Conservation (phyloP, 2,888 invertebrate genomes). For the Melanotus villosus region DNA sequence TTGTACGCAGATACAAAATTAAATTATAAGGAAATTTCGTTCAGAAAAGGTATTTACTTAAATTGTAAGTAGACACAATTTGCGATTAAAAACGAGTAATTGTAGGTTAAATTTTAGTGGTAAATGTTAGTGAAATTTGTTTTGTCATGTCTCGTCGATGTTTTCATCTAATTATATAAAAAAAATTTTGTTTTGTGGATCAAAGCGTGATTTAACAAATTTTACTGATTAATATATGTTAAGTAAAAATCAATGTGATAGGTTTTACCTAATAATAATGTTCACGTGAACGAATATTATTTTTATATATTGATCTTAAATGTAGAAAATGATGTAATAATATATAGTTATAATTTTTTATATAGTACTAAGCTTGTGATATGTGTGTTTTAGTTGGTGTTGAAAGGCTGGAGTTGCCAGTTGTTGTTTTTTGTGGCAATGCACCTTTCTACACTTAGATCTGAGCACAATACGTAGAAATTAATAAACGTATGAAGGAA, state of each 20-base stretch:
- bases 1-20: constrained; percentile 2
- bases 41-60: constrained; percentile 34
- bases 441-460: constrained; percentile 45
- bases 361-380: constrained; percentile 51
- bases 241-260: constrained; percentile 53
- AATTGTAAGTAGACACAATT: constrained; percentile 29
- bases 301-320: constrained; percentile 52
- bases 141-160: constrained; percentile 26
- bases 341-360: constrained; percentile 51
- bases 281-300: constrained; percentile 54
- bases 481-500: constrained; percentile 40
- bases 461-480: constrained; percentile 49
- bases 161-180: constrained; percentile 10
- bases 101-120: constrained; percentile 24
- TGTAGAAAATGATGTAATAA: constrained; percentile 47
- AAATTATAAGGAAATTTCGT: constrained; percentile 28
- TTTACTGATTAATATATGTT: constrained; percentile 50
- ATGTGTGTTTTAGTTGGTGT: constrained; percentile 49
- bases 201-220: constrained; percentile 39
- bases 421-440: constrained; percentile 45
- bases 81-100: constrained; percentile 12
- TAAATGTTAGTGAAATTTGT: constrained; percentile 33
- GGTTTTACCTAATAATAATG: constrained; percentile 50
- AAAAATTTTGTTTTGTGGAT: constrained; percentile 11
- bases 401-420: constrained; percentile 38